phyloP scores from a whole-genome alignment of 2,113 vertebrate genomes.

The Carassius gibelio region DNA sequence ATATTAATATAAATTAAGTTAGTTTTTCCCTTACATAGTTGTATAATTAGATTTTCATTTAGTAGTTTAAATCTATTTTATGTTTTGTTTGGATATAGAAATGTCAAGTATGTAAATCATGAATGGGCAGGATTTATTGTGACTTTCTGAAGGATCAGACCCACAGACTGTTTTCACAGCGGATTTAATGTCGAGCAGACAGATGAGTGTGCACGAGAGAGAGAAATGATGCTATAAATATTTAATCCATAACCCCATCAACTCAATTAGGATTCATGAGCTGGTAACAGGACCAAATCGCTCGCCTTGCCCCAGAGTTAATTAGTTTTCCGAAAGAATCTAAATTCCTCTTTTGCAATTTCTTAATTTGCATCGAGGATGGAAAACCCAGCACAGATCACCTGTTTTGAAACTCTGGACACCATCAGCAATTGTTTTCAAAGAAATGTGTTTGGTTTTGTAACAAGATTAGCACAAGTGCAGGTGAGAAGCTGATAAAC shows the following conservation, averaged over 20 bases:
- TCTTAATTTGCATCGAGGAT: background rate
- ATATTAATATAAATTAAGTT: too few relatives aligned
- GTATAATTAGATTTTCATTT: background rate
- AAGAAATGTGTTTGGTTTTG: background rate
- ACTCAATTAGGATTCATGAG: constrained; percentile 25
- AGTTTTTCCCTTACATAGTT: background rate
- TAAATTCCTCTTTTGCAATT: background rate
- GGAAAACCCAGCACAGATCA: background rate
- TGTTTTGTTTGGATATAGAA: background rate
- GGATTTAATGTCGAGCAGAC: constrained; percentile 14
- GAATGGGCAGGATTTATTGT: background rate
- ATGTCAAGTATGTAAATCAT: background rate
- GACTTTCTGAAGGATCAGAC: background rate
- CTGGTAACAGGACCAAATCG: background rate
- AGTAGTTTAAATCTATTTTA: background rate
- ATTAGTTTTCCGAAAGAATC: background rate
- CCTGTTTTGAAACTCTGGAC: background rate
- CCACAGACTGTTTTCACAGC: background rate
- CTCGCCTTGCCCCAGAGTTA: background rate
- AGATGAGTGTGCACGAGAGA: constrained; percentile 25
- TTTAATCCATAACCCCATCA: constrained; percentile 30
- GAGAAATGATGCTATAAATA: constrained; percentile 40
- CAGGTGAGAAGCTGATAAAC: background rate
- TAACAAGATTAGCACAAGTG: background rate
- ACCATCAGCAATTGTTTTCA: background rate